These are phyloP conservation scores for Cryptoblepharus egeriae DNA, from an alignment of 2,797 vertebrate species.

Conservation along the genomic window DNA sequence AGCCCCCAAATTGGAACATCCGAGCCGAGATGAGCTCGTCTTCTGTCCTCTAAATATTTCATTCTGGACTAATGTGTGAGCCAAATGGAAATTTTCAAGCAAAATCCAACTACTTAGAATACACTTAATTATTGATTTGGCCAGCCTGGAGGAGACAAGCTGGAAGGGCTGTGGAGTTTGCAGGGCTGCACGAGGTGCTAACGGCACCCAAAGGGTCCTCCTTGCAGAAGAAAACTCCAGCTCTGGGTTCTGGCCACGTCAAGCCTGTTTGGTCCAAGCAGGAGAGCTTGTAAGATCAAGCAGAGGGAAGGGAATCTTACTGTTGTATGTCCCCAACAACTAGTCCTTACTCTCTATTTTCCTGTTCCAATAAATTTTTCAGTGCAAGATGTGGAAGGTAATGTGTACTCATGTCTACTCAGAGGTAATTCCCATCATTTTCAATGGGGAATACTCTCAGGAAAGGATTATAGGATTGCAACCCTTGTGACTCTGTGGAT, in stretches of 20 bases:
- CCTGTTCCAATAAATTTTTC: too few species aligned
- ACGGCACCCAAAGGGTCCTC: not conserved
- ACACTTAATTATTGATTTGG: conserved; percentile 81
- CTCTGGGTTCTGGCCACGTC: not conserved
- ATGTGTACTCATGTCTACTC: too few species aligned
- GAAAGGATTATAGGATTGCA: too few species aligned
- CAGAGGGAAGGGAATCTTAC: too few species aligned
- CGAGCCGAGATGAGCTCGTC: conserved; percentile 76
- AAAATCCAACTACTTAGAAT: conserved; percentile 81
- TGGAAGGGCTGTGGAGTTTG: not conserved
- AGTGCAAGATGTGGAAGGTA: too few species aligned
- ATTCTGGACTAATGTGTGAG: conserved; percentile 78
- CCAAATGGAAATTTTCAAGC: conserved; percentile 81
- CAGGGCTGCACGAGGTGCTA: rapidly evolving
- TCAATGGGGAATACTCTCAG: too few species aligned
- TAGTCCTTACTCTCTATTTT: too few species aligned
- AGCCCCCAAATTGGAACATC: conserved; percentile 81
- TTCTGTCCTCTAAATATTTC: conserved; percentile 84
- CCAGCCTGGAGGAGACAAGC: conserved; percentile 46
- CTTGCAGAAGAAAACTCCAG: not conserved
- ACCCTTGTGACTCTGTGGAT: too few species aligned
- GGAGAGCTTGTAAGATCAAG: too few species aligned
- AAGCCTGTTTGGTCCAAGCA: too few species aligned
- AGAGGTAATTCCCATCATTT: too few species aligned
- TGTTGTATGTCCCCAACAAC: too few species aligned